Evolutionary conservation across 2,113 vertebrate species (phyloP).

Genomic region (Phoenicopterus ruber): DNA sequence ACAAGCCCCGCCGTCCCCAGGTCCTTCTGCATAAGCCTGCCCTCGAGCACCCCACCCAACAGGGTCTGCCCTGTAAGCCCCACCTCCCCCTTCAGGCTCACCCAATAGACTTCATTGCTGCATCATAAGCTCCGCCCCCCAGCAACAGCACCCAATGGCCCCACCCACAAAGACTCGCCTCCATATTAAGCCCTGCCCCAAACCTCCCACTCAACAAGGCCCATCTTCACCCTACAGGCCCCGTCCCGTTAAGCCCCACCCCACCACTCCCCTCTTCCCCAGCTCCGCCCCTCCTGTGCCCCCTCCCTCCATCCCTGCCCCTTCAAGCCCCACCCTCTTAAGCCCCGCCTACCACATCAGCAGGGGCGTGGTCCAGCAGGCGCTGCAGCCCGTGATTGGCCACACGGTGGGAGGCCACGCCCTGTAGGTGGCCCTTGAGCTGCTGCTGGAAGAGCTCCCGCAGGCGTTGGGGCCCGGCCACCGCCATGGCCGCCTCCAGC

Average conservation of each 20-base stretch:
- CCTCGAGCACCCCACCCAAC: too few species aligned
- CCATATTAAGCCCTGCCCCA: neutral
- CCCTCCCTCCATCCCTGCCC: too few species aligned
- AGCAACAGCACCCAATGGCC: too few species aligned
- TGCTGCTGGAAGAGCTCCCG: neutral
- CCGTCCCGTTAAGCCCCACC: neutral
- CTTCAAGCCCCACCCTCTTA: neutral
- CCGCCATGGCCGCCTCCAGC: neutral
- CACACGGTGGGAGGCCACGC: neutral
- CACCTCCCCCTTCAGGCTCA: too few species aligned
- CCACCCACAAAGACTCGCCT: neutral
- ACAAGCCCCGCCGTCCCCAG: too few species aligned
- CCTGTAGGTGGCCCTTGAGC: neutral
- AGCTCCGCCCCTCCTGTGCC: too few species aligned
- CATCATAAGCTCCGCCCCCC: too few species aligned
- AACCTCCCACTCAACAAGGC: too few species aligned
- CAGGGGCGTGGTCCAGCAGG: neutral
- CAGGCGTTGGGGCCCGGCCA: neutral
- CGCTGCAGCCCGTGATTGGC: neutral
- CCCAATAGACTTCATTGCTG: too few species aligned
- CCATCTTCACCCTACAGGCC: neutral
- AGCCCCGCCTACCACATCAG: neutral
- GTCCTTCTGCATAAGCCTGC: neutral
- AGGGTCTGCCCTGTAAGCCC: too few species aligned
- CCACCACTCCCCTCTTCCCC: too few species aligned